Evolutionary conservation across 2,113 vertebrate genomes (phyloP).

Genomic region (Petaurus breviceps): DNA sequence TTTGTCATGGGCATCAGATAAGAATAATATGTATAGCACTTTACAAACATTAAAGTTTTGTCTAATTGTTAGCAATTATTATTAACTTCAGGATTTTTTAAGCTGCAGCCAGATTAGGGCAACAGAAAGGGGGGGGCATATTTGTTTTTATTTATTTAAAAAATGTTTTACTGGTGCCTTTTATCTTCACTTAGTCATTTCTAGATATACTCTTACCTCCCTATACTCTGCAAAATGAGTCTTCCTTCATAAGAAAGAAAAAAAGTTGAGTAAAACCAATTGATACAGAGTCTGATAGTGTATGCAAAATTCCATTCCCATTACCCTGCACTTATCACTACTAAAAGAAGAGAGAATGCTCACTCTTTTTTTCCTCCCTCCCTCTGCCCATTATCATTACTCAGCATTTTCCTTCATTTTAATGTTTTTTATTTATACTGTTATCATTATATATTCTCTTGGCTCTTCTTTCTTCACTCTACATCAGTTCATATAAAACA

Average conservation of each 20-base stretch:
- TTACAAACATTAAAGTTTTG: neutral
- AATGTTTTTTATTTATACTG: neutral
- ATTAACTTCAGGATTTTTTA: neutral
- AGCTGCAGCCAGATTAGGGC: neutral
- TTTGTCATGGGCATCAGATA: neutral
- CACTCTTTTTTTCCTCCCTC: neutral
- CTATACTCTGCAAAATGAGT: neutral
- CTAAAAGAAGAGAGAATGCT: neutral
- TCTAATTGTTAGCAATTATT: neutral
- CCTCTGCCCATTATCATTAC: neutral
- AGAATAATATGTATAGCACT: neutral
- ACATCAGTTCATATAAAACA: neutral
- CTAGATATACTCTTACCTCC: neutral
- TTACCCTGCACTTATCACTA: neutral
- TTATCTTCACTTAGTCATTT: neutral
- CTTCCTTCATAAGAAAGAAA: neutral
- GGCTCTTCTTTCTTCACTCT: neutral
- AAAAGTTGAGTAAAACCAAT: neutral
- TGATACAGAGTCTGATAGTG: neutral
- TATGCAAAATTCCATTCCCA: neutral
- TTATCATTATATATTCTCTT: neutral
- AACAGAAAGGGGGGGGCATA: neutral
- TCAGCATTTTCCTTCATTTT: neutral
- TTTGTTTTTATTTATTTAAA: neutral
- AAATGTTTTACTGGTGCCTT: neutral